Evolutionary conservation across 2,888 invertebrate genomes (phyloP), one percentile per base, ranked within the genome.

Genomic region (Taphrorychus bicolor): DNA sequence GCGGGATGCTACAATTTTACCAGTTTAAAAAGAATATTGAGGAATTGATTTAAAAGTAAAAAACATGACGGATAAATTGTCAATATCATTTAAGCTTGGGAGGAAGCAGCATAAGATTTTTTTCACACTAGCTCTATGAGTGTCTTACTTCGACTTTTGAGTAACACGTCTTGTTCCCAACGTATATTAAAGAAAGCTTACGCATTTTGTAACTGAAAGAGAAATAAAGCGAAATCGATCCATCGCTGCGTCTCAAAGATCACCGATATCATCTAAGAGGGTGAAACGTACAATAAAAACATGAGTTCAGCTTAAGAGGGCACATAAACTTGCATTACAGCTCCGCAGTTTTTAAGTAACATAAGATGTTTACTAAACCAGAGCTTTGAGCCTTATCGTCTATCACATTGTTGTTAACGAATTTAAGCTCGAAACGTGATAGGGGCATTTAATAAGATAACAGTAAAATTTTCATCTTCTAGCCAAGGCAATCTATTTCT

Each of bases 371-470:
- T 32, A 32, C 32, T 11, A 32, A 11, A 3, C 32, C 7, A 3
- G 3, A 11, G 32, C 3, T 45, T 45, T 7, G n/a, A n/a, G 14
- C 3, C 45, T 45, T 45, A 45, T 45, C 11, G 45, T 7, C 45
- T 45, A 16, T 45, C 45, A 45, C n/a, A 45, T 45, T 45, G 18
- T 45, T 45, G 45, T 45, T n/a, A 45, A 45, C 14, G 45, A 45
- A 16, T 16, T 7, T 2, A 14, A 3, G 2, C 18, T 5, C 7
- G 45, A 45, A n/a, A 45, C 14, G n/a, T 18, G 45, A 45, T 45
- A 45, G n/a, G 7, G 18, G 14, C 45, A 45, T 45, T 45, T 45
- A 45, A n/a, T 45, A 45, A 7, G 7, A 18, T 32, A 11, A 32
- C n/a, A n/a, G n/a, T n/a, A 32, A 11, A 9, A 1, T 32, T 32